These are phyloP conservation scores for Agapornis roseicollis DNA, from an alignment of 2,113 vertebrate species.

Conservation along the genomic window DNA sequence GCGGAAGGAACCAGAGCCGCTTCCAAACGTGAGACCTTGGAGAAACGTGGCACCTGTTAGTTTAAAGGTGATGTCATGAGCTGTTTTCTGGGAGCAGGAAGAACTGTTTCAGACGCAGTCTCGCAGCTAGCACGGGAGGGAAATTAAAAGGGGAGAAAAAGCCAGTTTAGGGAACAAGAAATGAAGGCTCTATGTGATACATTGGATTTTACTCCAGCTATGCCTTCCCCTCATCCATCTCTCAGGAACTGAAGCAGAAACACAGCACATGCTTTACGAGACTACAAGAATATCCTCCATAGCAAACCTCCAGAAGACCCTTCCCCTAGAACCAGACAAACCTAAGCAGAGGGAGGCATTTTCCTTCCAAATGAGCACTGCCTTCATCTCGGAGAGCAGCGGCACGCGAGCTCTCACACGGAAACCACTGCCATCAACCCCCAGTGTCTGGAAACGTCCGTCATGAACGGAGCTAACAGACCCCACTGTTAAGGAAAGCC, in stretches of 20 bases:
- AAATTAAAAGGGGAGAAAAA: not conserved
- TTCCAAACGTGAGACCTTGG: not conserved
- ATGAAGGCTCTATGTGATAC: not conserved
- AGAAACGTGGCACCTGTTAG: not conserved
- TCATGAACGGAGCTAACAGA: not conserved
- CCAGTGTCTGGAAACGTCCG: not conserved
- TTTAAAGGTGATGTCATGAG: not conserved
- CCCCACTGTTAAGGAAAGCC: not conserved
- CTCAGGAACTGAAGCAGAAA: not conserved
- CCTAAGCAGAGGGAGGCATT: not conserved
- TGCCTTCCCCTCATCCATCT: not conserved
- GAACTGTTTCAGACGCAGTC: not conserved
- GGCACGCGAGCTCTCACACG: conserved; percentile 38
- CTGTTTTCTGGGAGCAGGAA: not conserved
- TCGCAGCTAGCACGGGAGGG: not conserved
- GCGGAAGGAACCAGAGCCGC: not conserved
- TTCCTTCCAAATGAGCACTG: not conserved
- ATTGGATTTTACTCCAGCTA: not conserved
- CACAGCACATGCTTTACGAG: not conserved
- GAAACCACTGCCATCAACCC: conserved; percentile 26
- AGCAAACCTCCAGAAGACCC: not conserved
- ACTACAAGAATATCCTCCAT: not conserved
- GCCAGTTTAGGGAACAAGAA: not conserved
- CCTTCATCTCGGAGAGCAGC: not conserved
- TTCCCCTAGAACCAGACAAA: not conserved